Evolutionary conservation across 2,888 invertebrate genomes (phyloP), one percentile per base, ranked within the genome.

Genomic region (Lymantria dispar): DNA sequence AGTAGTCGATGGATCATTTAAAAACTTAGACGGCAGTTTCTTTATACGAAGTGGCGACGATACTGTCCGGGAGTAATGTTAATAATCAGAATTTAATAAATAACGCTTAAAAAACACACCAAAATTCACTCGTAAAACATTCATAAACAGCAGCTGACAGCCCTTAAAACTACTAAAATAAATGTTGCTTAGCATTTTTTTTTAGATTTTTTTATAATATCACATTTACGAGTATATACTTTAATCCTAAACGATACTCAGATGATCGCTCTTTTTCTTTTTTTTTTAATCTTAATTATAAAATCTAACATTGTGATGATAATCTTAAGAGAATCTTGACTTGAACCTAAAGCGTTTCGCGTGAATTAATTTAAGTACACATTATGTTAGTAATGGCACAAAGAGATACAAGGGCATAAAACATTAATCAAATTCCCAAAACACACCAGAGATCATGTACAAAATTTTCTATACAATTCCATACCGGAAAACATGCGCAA

Each of bases 181-280:
- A 74, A 71, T 76, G 72, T 76, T 78, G 78, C 82, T 79, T 75
- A 74, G 61, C 84, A 83, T 73, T 75, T 76, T 83, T 85, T 85
- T 83, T 80, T 70, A 49, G 3, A 40, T 68, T 62, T 64, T 82
- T 85, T 83, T 79, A 73, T 82, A 78, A 76, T 78, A 74, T 90
- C 88, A 89, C 88, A 87, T 88, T 82, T 79, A 85, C 72, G 86
- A 87, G 88, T 87, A 87, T 85, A 78, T 81, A 68, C 58, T 77
- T 80, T 78, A 72, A 70, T n/a, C 50, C 80, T 87, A 89, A 71
- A 70, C 67, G 72, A 80, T 77, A 77, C 64, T 72, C 72, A 78
- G 60, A 74, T 65, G 74, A 83, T 80, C 78, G 76, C 71, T 60
- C 72, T 82, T 83, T 81, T 83, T 76, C 65, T 72, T 58, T 45